Evolutionary conservation across 2,113 vertebrate species (phyloP).

Genomic region (Bos javanicus): DNA sequence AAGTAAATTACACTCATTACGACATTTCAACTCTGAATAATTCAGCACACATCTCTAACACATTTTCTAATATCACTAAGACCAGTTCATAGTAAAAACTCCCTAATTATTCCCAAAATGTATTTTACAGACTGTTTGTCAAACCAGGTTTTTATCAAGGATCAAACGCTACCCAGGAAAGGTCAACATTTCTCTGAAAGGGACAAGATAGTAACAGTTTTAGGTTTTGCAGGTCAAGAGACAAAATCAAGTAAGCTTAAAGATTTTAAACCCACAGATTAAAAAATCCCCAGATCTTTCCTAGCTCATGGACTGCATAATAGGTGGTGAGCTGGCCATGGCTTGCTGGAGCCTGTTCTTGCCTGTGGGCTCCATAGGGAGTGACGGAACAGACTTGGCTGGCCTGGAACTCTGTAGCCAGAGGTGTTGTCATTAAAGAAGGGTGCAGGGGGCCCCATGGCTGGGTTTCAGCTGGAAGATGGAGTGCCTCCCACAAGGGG

Average conservation of each 20-base stretch:
- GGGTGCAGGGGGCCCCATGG: neutral
- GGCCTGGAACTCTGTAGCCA: neutral
- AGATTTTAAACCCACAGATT: neutral
- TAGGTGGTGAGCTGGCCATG: neutral
- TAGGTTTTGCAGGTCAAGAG: neutral
- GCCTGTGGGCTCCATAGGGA: neutral
- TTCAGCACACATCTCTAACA: neutral
- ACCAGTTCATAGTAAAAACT: neutral
- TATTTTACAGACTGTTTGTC: neutral
- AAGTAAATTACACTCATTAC: slow-evolving; percentile 30
- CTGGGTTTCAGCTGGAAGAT: neutral
- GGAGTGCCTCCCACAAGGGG: neutral
- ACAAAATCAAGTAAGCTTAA: neutral
- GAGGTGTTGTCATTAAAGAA: neutral
- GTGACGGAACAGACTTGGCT: neutral
- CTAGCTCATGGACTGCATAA: neutral
- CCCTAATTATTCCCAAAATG: neutral
- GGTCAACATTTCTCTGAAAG: neutral
- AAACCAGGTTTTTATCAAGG: neutral
- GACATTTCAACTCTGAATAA: slow-evolving; percentile 37
- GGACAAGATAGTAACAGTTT: neutral
- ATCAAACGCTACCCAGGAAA: neutral
- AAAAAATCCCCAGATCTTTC: neutral
- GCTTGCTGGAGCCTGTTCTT: neutral
- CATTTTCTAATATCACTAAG: neutral